phyloP scores from a whole-genome alignment of 2,113 vertebrate genomes.

The Gopherus flavomarginatus region DNA sequence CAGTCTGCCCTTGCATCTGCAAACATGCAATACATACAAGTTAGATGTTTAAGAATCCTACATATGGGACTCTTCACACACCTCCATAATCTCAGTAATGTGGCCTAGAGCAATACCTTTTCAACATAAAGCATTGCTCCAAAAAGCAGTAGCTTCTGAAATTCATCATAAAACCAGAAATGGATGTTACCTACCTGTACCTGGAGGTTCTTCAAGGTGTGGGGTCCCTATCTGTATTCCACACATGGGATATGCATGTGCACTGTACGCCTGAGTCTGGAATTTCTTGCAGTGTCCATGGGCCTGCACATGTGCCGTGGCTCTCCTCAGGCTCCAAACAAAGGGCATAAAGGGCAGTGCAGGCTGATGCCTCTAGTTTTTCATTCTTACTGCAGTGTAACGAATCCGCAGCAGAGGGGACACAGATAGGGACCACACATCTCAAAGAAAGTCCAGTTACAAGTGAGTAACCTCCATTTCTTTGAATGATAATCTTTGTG shows the following conservation, averaged over 20 bases:
- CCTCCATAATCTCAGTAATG: fast-evolving
- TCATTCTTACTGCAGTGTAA: no score
- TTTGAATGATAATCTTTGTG: no score
- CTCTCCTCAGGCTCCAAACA: no score
- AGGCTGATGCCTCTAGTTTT: no score
- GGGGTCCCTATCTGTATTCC: neutral
- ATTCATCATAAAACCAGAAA: neutral
- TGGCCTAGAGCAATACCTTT: fast-evolving
- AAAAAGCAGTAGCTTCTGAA: neutral
- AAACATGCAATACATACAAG: conserved; percentile 8
- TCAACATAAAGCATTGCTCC: neutral
- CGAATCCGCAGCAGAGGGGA: no score
- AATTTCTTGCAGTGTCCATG: neutral
- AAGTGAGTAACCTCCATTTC: no score
- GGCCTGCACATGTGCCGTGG: no score
- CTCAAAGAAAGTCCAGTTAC: no score
- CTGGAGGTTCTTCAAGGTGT: neutral
- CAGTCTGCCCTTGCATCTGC: conserved; percentile 94
- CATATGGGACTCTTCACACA: neutral
- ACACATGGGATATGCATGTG: neutral
- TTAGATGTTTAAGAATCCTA: neutral
- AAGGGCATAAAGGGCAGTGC: no score
- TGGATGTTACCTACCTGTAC: fast-evolving
- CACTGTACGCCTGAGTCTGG: neutral
- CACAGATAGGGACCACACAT: no score